Percentiles rank a stretch among this genome's conserved stretches.
phyloP scores from a whole-genome alignment of 2,888 invertebrate species.

The Aplocera efformata region DNA sequence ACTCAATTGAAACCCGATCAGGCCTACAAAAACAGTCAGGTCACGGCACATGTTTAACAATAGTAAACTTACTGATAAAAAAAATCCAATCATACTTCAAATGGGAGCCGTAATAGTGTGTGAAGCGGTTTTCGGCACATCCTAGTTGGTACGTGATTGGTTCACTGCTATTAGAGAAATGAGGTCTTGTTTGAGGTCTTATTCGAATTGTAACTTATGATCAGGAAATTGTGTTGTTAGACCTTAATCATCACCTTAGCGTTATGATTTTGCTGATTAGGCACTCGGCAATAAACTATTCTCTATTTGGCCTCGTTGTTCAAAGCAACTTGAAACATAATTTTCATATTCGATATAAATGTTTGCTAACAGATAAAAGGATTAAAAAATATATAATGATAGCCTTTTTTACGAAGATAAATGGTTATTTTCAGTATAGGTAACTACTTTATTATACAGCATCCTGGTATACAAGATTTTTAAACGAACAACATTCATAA shows the following conservation, averaged over 20 bases:
- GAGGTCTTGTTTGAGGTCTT: conserved; percentile 5
- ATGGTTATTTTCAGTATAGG: too few species aligned
- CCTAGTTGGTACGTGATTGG: conserved; percentile 37
- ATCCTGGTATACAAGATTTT: not conserved
- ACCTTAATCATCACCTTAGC: not conserved
- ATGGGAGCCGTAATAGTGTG: conserved; percentile 25
- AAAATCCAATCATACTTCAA: conserved; percentile 31
- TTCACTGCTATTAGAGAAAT: conserved; percentile 14
- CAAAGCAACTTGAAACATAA: too few species aligned
- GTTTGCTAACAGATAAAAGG: too few species aligned
- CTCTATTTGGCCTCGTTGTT: too few species aligned
- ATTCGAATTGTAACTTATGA: conserved; percentile 20
- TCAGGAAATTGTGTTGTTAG: conserved; percentile 23
- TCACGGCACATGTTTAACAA: conserved; percentile 15
- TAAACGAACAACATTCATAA: conserved; percentile 5
- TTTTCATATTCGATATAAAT: too few species aligned
- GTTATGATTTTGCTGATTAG: too few species aligned
- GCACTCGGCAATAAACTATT: too few species aligned
- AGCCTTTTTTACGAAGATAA: too few species aligned
- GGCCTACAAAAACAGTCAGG: conserved; percentile 23
- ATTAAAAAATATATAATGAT: too few species aligned
- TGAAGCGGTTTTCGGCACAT: conserved; percentile 26
- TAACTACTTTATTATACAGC: conserved; percentile 4
- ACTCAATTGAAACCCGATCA: conserved; percentile 27
- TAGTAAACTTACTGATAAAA: conserved; percentile 13